Conservation (phyloP, 1,140 invertebrate genomes). For the Drosophila yakuba region DNA sequence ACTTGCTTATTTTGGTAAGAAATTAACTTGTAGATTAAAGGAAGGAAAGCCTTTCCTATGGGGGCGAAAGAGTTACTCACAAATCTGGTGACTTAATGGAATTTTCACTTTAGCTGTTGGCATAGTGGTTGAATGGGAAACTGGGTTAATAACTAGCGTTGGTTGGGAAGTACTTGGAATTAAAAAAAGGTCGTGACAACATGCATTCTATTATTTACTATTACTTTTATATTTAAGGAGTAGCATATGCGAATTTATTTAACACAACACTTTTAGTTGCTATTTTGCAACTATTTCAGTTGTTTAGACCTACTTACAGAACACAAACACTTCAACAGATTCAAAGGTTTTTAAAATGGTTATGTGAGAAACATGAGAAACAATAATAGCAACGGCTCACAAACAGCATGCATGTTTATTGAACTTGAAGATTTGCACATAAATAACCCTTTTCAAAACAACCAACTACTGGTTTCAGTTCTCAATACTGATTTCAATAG, state of each 20-base stretch:
- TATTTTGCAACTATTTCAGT: too few relatives aligned
- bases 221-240: too few relatives aligned
- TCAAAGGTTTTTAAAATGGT: not conserved
- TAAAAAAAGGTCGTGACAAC: not conserved
- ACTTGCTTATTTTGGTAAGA: constrained; percentile 78
- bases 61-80: constrained; percentile 26
- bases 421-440: not conserved
- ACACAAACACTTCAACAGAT: not conserved
- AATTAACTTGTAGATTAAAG: constrained; percentile 73
- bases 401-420: not conserved
- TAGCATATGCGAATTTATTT: too few relatives aligned
- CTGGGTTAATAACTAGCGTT: constrained; percentile 9
- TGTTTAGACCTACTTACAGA: too few relatives aligned
- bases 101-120: constrained; percentile 31
- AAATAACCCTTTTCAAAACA: not conserved
- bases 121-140: not conserved
- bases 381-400: not conserved
- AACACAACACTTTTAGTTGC: too few relatives aligned
- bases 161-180: constrained; percentile 1
- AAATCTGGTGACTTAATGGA: constrained; percentile 38
- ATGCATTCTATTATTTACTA: not conserved
- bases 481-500: not conserved
- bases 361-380: not conserved
- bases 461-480: not conserved
- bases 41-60: not conserved